Percentiles rank a stretch among this genome's conserved stretches.
phyloP scores from a whole-genome alignment of 2,888 invertebrate genomes.

The Helobdella robusta region DNA sequence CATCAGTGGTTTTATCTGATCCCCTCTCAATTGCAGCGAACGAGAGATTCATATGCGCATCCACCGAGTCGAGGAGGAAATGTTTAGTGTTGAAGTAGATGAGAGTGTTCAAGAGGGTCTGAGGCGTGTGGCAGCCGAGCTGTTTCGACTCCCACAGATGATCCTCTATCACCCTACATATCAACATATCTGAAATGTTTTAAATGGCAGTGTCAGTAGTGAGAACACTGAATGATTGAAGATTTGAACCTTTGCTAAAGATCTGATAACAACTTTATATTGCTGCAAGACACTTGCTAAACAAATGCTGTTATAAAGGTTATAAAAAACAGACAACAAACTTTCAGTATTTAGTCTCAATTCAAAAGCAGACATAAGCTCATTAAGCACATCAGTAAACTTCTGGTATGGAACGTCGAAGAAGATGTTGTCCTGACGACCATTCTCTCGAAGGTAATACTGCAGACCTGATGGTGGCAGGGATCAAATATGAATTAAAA shows the following conservation, averaged over 20 bases:
- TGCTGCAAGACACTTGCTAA: background rate
- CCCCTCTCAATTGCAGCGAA: conserved; percentile 1
- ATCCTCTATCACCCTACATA: conserved; percentile 26
- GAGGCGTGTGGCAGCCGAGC: conserved; percentile 22
- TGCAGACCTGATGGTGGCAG: conserved; percentile 47
- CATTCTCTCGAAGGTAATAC: conserved; percentile 84
- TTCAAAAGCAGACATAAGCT: conserved; percentile 67
- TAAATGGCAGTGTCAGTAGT: too few relatives aligned
- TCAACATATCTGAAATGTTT: conserved; percentile 25
- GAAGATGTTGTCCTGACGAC: conserved; percentile 87
- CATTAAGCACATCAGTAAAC: conserved; percentile 81
- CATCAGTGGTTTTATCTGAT: background rate
- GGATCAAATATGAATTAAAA: background rate
- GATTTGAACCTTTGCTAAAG: background rate
- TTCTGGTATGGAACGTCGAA: conserved; percentile 77
- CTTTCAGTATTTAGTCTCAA: conserved; percentile 46
- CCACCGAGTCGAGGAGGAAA: conserved; percentile 24
- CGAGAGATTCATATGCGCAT: conserved; percentile 20
- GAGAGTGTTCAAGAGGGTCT: conserved; percentile 22
- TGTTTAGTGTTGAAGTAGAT: conserved; percentile 28
- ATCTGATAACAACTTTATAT: background rate
- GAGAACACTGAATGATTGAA: background rate
- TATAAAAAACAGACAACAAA: conserved; percentile 30
- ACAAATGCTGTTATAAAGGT: background rate
- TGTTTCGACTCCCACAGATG: conserved; percentile 26